Conservation (phyloP, 2,888 invertebrate genomes). For the Hyalella azteca region DNA sequence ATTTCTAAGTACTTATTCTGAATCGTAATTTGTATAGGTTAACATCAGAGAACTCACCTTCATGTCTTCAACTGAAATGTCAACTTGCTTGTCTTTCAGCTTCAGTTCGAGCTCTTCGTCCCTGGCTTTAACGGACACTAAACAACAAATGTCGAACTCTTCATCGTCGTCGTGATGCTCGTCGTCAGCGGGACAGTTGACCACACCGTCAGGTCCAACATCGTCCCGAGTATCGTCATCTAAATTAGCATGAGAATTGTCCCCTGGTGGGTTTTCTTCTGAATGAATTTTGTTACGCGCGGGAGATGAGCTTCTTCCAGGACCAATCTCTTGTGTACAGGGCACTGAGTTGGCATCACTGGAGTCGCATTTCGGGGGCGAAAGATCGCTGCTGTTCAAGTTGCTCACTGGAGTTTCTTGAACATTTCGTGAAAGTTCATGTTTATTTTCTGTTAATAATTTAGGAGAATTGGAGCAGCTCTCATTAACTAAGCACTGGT, state of each 20-base stretch:
- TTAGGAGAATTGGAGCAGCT: background rate
- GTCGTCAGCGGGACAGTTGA: background rate
- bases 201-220: background rate
- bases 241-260: too few species aligned
- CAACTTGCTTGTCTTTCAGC: conserved; percentile 22
- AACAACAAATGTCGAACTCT: background rate
- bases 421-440: too few species aligned
- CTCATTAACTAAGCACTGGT: background rate
- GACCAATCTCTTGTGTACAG: too few species aligned
- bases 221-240: background rate
- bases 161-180: background rate
- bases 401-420: background rate
- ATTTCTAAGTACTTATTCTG: too few species aligned
- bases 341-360: background rate
- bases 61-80: conserved; percentile 9
- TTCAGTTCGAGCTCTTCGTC: conserved; percentile 16
- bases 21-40: too few species aligned
- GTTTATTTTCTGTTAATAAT: too few species aligned
- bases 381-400: background rate
- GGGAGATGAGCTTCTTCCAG: background rate
- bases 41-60: background rate
- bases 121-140: background rate
- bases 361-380: background rate
- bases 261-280: background rate
- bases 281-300: background rate